A percentile compares a stretch with the other conserved stretches of the same genome.
Evolutionary conservation across 2,113 vertebrate genomes (phyloP).

Genomic region (Cacatua alba): DNA sequence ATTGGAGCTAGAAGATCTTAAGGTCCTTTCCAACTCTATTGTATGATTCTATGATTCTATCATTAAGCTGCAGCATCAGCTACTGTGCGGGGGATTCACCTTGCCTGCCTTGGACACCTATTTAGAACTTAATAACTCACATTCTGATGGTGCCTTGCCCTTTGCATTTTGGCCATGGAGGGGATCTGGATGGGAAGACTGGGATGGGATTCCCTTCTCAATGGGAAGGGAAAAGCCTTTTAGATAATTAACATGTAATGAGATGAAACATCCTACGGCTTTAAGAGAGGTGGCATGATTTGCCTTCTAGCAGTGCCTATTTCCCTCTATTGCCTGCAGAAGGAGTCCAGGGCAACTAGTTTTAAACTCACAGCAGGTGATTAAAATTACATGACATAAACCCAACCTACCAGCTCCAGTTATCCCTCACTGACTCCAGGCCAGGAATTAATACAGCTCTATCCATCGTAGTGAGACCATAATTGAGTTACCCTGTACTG

Average conservation of each 20-base stretch:
- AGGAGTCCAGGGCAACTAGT: background rate
- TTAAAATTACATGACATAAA: constrained; percentile 16
- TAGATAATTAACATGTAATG: background rate
- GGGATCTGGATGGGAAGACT: background rate
- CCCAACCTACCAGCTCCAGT: constrained; percentile 4
- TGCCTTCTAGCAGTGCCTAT: background rate
- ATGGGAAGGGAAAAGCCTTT: background rate
- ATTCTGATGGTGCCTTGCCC: background rate
- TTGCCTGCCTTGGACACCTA: background rate
- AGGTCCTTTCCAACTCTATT: background rate
- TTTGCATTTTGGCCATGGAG: background rate
- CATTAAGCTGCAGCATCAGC: background rate
- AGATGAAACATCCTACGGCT: background rate
- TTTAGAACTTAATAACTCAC: background rate
- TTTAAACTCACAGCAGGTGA: background rate
- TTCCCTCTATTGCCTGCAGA: background rate
- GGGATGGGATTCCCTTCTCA: background rate
- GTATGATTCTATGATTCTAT: background rate
- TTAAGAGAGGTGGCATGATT: background rate
- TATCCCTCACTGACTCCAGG: constrained; percentile 16
- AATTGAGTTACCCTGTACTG: constrained; percentile 33
- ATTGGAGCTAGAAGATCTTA: background rate
- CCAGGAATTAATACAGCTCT: constrained; percentile 41
- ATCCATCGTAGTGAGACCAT: background rate
- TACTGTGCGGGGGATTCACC: background rate